Conservation (phyloP, 2,113 vertebrate species). For the Meriones unguiculatus region DNA sequence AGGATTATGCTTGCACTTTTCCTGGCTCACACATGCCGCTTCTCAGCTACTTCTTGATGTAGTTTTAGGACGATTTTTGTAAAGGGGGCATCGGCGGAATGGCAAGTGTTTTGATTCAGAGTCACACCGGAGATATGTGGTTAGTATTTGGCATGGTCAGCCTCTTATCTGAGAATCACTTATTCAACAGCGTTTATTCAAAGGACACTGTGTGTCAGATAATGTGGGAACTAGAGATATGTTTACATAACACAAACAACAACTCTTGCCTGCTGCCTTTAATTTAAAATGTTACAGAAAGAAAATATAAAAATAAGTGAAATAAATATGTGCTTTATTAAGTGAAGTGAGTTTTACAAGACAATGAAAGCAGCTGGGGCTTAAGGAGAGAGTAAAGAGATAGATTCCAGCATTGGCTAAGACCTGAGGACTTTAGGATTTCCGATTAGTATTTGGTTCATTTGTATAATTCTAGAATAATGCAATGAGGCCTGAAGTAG, state of each 20-base stretch:
- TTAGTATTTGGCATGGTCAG: background rate
- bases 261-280: background rate
- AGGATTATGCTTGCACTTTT: background rate
- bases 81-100: background rate
- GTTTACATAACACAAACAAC: background rate
- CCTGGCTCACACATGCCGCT: background rate
- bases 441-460: background rate
- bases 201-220: background rate
- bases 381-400: background rate
- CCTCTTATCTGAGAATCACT: background rate
- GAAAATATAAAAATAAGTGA: background rate
- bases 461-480: background rate
- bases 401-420: background rate
- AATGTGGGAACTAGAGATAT: background rate
- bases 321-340: background rate
- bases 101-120: background rate
- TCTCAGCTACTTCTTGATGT: background rate
- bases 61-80: background rate
- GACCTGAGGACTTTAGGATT: background rate
- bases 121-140: background rate
- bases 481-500: background rate
- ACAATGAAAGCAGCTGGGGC: background rate
- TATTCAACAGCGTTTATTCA: background rate
- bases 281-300: background rate
- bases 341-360: background rate